Percentiles rank a stretch among this genome's conserved stretches.
Evolutionary conservation across 1,140 invertebrate genomes (phyloP).

Genomic region (Paraescarpia echinospica): DNA sequence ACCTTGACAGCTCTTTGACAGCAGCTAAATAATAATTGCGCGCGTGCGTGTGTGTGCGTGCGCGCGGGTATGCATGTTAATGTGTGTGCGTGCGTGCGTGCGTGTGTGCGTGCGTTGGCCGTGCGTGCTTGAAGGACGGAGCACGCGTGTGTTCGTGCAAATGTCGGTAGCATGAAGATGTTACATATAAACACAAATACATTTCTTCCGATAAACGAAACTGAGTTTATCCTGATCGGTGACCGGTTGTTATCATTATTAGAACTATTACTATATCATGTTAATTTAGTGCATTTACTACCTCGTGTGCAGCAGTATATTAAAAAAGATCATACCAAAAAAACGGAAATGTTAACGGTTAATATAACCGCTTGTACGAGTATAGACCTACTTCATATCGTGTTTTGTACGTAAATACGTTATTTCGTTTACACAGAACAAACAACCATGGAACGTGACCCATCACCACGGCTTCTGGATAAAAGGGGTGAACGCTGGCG

Average conservation of each 20-base stretch:
- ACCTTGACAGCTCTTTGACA: neutral
- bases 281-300: no score
- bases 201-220: neutral
- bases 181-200: neutral
- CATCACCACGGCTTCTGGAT: conserved; percentile 52
- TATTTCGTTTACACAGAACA: conserved; percentile 34
- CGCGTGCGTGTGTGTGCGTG: no score
- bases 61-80: no score
- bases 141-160: neutral
- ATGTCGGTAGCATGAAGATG: neutral
- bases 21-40: neutral
- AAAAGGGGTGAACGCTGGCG: conserved; percentile 52
- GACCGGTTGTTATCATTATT: neutral
- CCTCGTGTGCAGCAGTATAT: no score
- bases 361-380: no score
- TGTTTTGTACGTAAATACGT: neutral
- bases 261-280: no score
- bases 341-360: no score
- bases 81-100: no score
- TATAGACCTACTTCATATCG: neutral
- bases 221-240: neutral
- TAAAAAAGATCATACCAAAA: no score
- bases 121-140: neutral
- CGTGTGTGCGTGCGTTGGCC: neutral
- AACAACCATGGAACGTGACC: conserved; percentile 48